These are phyloP conservation scores for Babylonia areolata DNA, from an alignment of 1,140 invertebrate species.

Conservation along the genomic window DNA sequence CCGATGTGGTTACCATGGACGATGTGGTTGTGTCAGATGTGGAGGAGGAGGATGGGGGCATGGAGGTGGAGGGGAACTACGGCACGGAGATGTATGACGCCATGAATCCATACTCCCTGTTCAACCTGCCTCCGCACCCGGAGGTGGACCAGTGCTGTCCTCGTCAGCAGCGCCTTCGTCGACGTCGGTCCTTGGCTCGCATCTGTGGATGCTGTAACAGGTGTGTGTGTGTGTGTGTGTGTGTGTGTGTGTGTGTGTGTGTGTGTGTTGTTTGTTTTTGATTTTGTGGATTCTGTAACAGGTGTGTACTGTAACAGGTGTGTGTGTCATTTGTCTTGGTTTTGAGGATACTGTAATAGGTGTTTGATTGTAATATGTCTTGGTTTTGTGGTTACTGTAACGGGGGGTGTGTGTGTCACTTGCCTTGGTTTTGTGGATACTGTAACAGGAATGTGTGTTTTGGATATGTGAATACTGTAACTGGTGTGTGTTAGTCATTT, in stretches of 20 bases:
- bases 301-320: background rate
- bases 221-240: background rate
- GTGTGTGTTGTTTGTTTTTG: too few relatives aligned
- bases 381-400: too few relatives aligned
- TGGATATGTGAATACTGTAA: too few relatives aligned
- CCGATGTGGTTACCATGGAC: background rate
- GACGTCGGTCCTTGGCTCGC: background rate
- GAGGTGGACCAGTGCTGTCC: background rate
- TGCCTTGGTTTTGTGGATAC: too few relatives aligned
- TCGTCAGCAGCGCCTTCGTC: background rate
- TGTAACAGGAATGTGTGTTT: too few relatives aligned
- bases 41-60: constrained; percentile 4
- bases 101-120: constrained; percentile 62
- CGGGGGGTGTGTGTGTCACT: too few relatives aligned
- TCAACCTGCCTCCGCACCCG: constrained; percentile 57
- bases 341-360: too few relatives aligned
- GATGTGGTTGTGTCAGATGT: constrained; percentile 37
- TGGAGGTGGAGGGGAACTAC: constrained; percentile 19
- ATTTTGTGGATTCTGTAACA: background rate
- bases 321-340: too few relatives aligned
- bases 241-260: too few relatives aligned
- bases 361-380: too few relatives aligned
- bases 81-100: constrained; percentile 53
- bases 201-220: background rate
- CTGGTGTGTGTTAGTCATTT: too few relatives aligned